Evolutionary conservation across 1,140 invertebrate species (phyloP).

Genomic region (Calosoma granatense): DNA sequence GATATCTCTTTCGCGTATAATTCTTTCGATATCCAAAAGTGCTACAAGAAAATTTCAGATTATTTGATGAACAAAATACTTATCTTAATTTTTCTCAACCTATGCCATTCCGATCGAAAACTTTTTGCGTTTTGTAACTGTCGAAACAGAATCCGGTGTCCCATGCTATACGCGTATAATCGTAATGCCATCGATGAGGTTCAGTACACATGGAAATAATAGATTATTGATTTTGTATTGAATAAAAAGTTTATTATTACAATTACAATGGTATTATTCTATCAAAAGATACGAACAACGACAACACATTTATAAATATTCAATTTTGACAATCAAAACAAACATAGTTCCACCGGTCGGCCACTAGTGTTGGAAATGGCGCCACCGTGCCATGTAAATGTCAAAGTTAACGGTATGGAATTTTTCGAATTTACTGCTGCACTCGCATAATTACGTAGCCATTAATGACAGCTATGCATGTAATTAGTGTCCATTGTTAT

Average conservation of each 20-base stretch:
- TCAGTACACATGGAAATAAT: neutral
- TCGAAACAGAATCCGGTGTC: constrained; percentile 58
- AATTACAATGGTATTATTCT: neutral
- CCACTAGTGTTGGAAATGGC: neutral
- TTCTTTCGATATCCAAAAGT: constrained; percentile 48
- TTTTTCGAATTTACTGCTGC: too few relatives aligned
- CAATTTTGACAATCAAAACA: neutral
- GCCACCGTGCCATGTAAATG: too few relatives aligned
- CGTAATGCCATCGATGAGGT: constrained; percentile 47
- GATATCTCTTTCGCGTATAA: constrained; percentile 54
- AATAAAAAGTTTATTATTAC: neutral
- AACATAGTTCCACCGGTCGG: neutral
- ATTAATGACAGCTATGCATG: too few relatives aligned
- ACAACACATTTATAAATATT: neutral
- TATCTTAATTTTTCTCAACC: constrained; percentile 34
- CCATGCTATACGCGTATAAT: constrained; percentile 55
- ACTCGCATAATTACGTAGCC: too few relatives aligned
- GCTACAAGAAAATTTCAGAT: constrained; percentile 34
- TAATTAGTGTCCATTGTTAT: too few relatives aligned
- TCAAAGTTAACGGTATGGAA: too few relatives aligned
- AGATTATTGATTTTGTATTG: neutral
- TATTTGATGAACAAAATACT: constrained; percentile 3
- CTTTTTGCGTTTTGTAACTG: constrained; percentile 41
- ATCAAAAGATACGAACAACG: neutral
- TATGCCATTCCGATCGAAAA: constrained; percentile 54